phyloP scores from a whole-genome alignment of 2,113 vertebrate species.

The Synodontis membranacea region DNA sequence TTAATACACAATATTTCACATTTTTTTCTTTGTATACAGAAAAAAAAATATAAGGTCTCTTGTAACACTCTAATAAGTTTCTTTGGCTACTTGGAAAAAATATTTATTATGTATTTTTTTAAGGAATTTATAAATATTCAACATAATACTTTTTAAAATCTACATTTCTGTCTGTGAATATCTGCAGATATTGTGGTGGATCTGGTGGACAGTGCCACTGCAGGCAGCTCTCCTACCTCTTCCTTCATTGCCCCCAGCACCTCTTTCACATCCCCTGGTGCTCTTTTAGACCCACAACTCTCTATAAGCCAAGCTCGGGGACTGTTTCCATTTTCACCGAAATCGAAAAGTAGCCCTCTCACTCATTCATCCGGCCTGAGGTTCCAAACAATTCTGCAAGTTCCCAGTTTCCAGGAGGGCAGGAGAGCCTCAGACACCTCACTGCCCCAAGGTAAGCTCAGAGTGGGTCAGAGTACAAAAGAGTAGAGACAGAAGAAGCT shows the following conservation, averaged over 20 bases:
- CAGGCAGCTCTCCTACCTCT: not conserved
- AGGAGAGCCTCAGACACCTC: conserved; percentile 49
- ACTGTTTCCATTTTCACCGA: not conserved
- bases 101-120: not conserved
- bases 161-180: not conserved
- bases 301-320: not conserved
- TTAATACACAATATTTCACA: not conserved
- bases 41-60: not conserved
- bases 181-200: conserved; percentile 38
- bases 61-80: not conserved
- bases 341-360: not conserved
- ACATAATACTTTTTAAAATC: not conserved
- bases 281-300: not conserved
- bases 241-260: conserved; percentile 9
- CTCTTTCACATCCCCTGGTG: not conserved
- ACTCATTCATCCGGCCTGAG: conserved; percentile 1
- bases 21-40: not conserved
- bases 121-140: not conserved
- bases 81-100: not conserved
- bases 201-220: not conserved
- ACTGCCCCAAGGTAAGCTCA: conserved; percentile 36
- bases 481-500: not conserved
- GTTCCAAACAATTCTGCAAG: conserved; percentile 10
- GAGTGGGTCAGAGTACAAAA: not conserved
- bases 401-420: conserved; percentile 45